phyloP scores from a whole-genome alignment of 2,888 invertebrate species.

The Aphrophora alni region DNA sequence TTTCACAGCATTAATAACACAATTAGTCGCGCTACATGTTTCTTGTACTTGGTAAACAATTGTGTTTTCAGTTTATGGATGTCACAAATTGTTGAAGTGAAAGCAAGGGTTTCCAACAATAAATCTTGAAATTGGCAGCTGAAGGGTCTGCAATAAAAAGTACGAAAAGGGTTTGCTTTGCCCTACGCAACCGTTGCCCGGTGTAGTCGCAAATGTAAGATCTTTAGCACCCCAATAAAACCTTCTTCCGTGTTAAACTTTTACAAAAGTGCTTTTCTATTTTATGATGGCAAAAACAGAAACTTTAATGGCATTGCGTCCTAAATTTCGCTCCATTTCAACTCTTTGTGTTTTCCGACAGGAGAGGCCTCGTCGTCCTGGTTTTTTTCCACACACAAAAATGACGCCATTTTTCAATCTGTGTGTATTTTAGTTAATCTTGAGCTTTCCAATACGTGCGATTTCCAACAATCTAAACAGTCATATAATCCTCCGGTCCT shows the following conservation, averaged over 20 bases:
- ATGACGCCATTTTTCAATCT: too few species aligned
- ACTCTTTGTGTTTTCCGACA: background rate
- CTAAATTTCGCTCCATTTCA: background rate
- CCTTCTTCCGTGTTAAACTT: background rate
- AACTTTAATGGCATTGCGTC: background rate
- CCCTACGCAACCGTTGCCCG: background rate
- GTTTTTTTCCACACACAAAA: too few species aligned
- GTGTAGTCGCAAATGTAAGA: background rate
- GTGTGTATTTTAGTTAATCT: too few species aligned
- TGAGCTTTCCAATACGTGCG: too few species aligned
- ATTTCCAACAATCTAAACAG: too few species aligned
- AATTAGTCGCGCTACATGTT: too few species aligned
- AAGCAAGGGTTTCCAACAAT: background rate
- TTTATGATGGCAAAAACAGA: background rate
- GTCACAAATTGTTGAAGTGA: background rate
- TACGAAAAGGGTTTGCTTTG: background rate
- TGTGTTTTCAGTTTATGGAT: background rate
- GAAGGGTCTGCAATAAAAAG: background rate
- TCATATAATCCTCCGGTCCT: too few species aligned
- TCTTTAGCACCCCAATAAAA: background rate
- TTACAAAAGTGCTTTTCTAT: too few species aligned
- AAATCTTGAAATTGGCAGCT: background rate
- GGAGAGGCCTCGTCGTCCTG: background rate
- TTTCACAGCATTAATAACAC: too few species aligned
- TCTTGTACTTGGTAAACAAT: too few species aligned